Evolutionary conservation across 2,888 invertebrate genomes (phyloP), one percentile per base, ranked within the genome.

Genomic region (Bellardia pandia): DNA sequence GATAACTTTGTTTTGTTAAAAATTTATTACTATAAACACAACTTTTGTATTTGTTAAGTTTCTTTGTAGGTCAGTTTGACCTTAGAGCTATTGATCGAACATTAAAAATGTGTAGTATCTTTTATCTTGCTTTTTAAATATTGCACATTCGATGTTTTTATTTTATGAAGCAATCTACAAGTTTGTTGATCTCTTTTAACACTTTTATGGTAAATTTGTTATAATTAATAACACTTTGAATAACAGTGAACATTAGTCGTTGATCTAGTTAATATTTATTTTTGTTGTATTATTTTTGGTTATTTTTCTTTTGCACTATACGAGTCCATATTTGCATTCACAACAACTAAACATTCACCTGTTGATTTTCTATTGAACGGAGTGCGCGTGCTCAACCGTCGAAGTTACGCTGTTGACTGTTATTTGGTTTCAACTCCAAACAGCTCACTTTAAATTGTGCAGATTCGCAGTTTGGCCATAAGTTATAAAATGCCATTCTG

Each of bases 371-470:
- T 77, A 66, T 84, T 37, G 56, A 76, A 37, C 71, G 51, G 62
- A 76, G 42, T 78, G 74, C 85, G 78, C 87, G 81, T 87, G 87
- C 81, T 85, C 51, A 85, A 45, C 78, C 74, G 77, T 75, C 45
- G 58, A 85, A 69, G 87, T 87, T 78, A 56, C 51, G 64, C 62
- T 78, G 62, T 74, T 74, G 85, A 87, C 87, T 87, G 87, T 16
- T 82, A 60, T 74, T 66, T 76, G 42, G 53, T 53, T 75, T 75
- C n/a, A 69, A 78, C 77, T 78, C 51, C 72, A 77, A 72, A 33
- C 60, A 77, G 45, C 56, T 71, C 42, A 71, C 71, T 56, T 75
- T 78, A 13, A 69, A 78, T 75, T 85, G 68, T 78, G 81, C 87
- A 87, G 86, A 66, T 86, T 84, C 64, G 83, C 69, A 60, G 60